Conservation (phyloP, 2,113 vertebrate species). For the Periophthalmodon schlosseri region DNA sequence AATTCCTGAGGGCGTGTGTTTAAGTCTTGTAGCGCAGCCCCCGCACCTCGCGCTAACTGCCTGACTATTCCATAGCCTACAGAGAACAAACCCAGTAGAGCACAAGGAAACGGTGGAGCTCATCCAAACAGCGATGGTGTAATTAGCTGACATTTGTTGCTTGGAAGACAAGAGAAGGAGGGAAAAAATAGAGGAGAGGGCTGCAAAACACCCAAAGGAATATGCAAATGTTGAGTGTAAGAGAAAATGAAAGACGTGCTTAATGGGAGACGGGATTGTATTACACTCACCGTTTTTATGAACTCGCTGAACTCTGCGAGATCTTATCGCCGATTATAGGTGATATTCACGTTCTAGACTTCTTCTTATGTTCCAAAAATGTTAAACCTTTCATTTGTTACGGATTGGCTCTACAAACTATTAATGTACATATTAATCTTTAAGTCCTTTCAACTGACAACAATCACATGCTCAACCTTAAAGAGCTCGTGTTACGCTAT, state of each 20-base stretch:
- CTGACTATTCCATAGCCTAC: slow-evolving; percentile 50
- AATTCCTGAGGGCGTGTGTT: slow-evolving; percentile 40
- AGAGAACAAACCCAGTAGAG: slow-evolving; percentile 58
- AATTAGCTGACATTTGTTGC: slow-evolving; percentile 76
- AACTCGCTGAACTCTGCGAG: slow-evolving; percentile 55
- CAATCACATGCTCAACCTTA: no score
- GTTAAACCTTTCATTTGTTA: no score
- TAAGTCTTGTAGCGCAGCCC: slow-evolving; percentile 46
- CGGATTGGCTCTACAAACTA: no score
- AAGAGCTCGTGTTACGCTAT: no score
- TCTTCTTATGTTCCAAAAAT: no score
- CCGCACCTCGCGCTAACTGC: slow-evolving; percentile 48
- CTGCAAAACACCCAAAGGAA: slow-evolving; percentile 68
- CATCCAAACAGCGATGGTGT: slow-evolving; percentile 71
- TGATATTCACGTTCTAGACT: no score
- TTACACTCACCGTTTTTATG: slow-evolving; percentile 44
- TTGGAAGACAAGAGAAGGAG: slow-evolving; percentile 58
- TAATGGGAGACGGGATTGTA: slow-evolving; percentile 53
- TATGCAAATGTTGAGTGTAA: slow-evolving; percentile 63
- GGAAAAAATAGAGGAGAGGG: slow-evolving; percentile 50
- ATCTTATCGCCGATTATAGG: slow-evolving; percentile 25
- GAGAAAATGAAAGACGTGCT: slow-evolving; percentile 50
- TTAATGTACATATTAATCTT: no score
- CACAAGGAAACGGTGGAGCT: slow-evolving; percentile 58
- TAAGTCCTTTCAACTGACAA: no score